These are phyloP conservation scores for human (Homo sapiens) DNA, from an alignment of 2,113 vertebrate genomes.

Conservation along the genomic window GRCh38 chr12:98031501-98032000, in stretches of 20 bases:
- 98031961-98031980: not conserved
- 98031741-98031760: not conserved
- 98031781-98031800: not conserved
- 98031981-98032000: not conserved
- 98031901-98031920: not conserved
- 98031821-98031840: conserved; percentile 12
- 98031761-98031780: not conserved
- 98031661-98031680: not conserved
- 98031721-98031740: not conserved
- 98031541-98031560: not conserved
- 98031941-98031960: not conserved
- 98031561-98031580: not conserved
- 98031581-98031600: not conserved
- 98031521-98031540: not conserved
- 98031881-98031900: not conserved
- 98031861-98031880: not conserved
- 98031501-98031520: not conserved
- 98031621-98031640: not conserved
- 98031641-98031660: not conserved
- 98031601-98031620: not conserved
- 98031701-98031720: not conserved
- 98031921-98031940: not conserved
- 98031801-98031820: not conserved
- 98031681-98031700: not conserved
- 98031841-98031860: not conserved